A percentile compares a stretch with the other conserved stretches of the same genome.
These are phyloP conservation scores for Entelurus aequoreus DNA, from an alignment of 2,113 vertebrate genomes.

Conservation along the genomic window DNA sequence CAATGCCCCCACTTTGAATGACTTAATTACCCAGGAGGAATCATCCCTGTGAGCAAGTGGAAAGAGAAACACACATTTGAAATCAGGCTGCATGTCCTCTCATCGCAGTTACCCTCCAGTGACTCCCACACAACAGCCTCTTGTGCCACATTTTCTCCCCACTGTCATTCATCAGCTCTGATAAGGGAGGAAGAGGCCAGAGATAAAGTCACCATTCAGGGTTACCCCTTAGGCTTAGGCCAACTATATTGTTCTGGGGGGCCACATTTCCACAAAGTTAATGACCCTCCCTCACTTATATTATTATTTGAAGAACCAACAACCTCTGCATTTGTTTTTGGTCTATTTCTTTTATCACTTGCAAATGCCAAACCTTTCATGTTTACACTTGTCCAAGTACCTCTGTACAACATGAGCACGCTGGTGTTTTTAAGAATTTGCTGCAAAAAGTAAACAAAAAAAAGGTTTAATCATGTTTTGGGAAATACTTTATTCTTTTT, in stretches of 20 bases:
- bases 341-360: too few species aligned
- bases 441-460: too few species aligned
- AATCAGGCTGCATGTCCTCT: conserved; percentile 37
- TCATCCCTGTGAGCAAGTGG: conserved; percentile 45
- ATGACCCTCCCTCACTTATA: too few species aligned
- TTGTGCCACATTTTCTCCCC: conserved; percentile 50
- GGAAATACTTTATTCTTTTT: too few species aligned
- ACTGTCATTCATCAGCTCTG: conserved; percentile 58
- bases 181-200: conserved; percentile 60
- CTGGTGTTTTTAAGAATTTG: too few species aligned
- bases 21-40: conserved; percentile 66
- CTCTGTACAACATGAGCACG: too few species aligned
- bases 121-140: conserved; percentile 63
- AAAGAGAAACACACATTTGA: conserved; percentile 62
- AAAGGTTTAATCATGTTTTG: too few species aligned
- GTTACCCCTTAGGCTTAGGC: conserved; percentile 26
- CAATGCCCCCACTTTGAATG: conserved; percentile 41
- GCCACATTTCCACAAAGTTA: not conserved
- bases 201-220: conserved; percentile 63
- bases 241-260: not conserved
- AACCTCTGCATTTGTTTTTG: too few species aligned
- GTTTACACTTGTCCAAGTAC: too few species aligned
- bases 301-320: too few species aligned
- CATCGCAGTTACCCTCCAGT: conserved; percentile 26
- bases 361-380: too few species aligned